Evolutionary conservation across 2,888 invertebrate species (phyloP).

Genomic region (Hymenopus coronatus): DNA sequence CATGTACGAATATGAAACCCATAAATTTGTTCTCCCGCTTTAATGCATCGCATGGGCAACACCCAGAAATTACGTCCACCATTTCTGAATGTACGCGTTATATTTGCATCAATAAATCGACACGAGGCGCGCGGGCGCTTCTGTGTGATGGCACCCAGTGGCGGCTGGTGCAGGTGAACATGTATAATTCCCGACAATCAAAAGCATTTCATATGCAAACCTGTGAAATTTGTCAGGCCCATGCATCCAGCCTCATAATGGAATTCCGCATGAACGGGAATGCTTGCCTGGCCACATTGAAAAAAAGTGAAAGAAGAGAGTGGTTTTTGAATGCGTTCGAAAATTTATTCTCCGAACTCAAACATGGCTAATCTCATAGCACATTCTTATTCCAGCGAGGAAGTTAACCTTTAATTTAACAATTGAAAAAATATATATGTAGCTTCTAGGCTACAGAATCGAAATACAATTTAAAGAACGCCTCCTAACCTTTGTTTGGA

Average conservation of each 20-base stretch:
- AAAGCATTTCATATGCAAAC: not conserved
- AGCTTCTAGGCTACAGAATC: no score
- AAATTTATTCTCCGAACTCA: no score
- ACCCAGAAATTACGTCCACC: not conserved
- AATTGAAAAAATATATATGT: no score
- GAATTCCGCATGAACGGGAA: not conserved
- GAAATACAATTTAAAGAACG: no score
- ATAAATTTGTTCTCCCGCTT: not conserved
- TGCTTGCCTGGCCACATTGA: not conserved
- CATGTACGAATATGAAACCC: not conserved
- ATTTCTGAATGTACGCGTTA: not conserved
- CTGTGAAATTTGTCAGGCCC: not conserved
- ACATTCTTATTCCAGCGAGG: no score
- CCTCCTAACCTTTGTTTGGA: no score
- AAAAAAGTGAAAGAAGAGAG: not conserved
- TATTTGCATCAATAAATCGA: constrained; percentile 12
- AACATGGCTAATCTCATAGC: no score
- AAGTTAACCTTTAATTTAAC: no score
- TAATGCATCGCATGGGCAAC: not conserved
- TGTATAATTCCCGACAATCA: not conserved
- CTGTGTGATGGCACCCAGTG: not conserved
- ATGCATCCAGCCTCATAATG: not conserved
- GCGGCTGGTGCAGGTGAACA: not conserved
- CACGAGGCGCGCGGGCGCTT: not conserved
- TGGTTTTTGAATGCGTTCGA: not conserved